Evolutionary conservation across 37 sponge, comb jelly and placozoan genomes (phyloP).

Genomic region (Theonella swinhoei): DNA sequence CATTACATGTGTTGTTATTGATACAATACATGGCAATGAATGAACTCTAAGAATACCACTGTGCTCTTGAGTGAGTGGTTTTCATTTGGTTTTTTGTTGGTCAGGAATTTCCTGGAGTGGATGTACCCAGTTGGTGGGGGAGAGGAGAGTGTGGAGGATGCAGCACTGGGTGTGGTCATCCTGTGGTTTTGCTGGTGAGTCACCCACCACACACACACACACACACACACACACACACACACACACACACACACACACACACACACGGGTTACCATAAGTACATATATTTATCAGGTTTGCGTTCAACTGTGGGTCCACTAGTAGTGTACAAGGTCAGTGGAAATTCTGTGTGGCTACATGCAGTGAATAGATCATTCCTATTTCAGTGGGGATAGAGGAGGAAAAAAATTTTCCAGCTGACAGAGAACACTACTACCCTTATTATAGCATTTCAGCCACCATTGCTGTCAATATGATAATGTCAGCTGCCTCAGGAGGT

Average conservation of each 20-base stretch:
- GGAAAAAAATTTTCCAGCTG: background rate
- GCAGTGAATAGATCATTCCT: background rate
- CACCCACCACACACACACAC: background rate
- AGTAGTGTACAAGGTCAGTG: slow-evolving; percentile 78
- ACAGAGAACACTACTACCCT: background rate
- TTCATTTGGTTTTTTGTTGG: background rate
- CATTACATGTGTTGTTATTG: no score
- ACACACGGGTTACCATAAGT: background rate
- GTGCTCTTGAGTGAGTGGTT: no score
- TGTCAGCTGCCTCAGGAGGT: slow-evolving; percentile 80
- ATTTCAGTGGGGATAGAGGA: background rate
- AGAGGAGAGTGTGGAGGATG: slow-evolving; percentile 72
- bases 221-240: slow-evolving; percentile 10
- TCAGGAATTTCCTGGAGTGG: slow-evolving; percentile 71
- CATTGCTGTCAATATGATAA: slow-evolving; percentile 93
- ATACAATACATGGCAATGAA: no score
- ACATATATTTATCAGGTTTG: slow-evolving; percentile 81
- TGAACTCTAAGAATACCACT: no score
- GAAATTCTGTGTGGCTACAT: background rate
- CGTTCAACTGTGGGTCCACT: slow-evolving; percentile 95
- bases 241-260: slow-evolving; percentile 12
- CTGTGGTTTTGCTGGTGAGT: slow-evolving; percentile 90
- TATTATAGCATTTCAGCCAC: slow-evolving; percentile 68
- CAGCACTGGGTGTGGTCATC: slow-evolving; percentile 92
- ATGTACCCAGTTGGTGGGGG: slow-evolving; percentile 88